Conservation (phyloP, 2,888 invertebrate genomes). For the Fragum sueziense region DNA sequence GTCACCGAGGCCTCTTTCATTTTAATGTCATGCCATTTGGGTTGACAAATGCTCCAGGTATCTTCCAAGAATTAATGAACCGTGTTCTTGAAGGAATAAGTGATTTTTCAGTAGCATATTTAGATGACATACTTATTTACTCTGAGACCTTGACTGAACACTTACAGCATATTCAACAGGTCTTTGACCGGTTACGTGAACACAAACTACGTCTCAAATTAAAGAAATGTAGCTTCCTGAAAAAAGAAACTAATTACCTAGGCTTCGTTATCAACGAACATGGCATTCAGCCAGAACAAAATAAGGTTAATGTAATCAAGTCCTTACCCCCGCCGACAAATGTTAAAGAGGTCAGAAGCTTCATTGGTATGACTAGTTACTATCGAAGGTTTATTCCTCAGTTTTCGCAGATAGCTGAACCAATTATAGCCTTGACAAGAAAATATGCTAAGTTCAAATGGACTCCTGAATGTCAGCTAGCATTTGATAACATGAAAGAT, state of each 20-base stretch:
- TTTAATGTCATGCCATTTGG: conserved; percentile 52
- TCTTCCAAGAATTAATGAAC: conserved; percentile 42
- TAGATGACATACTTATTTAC: conserved; percentile 56
- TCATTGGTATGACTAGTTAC: conserved; percentile 42
- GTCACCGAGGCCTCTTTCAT: conserved; percentile 43
- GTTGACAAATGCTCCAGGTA: conserved; percentile 38
- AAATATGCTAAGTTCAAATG: conserved; percentile 44
- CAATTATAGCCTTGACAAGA: conserved; percentile 42
- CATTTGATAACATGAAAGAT: conserved; percentile 40
- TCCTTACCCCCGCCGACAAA: conserved; percentile 21
- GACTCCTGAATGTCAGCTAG: conserved; percentile 22
- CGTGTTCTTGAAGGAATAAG: conserved; percentile 39
- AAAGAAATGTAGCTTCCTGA: conserved; percentile 32
- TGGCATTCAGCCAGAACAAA: conserved; percentile 34
- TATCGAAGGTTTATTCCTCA: conserved; percentile 46
- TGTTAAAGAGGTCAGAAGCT: conserved; percentile 34
- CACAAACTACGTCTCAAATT: conserved; percentile 31
- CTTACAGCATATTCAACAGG: conserved; percentile 31
- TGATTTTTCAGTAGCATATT: conserved; percentile 42
- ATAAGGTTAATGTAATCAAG: conserved; percentile 34
- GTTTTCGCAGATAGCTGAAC: conserved; percentile 41
- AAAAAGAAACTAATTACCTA: conserved; percentile 39
- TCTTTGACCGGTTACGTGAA: conserved; percentile 20
- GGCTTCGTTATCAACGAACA: conserved; percentile 31
- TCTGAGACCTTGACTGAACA: conserved; percentile 41